Evolutionary conservation across 92 coral and sea anemone genomes (phyloP), one percentile per base, ranked within the genome.

Genomic region (Umimayanthus chanpuru): DNA sequence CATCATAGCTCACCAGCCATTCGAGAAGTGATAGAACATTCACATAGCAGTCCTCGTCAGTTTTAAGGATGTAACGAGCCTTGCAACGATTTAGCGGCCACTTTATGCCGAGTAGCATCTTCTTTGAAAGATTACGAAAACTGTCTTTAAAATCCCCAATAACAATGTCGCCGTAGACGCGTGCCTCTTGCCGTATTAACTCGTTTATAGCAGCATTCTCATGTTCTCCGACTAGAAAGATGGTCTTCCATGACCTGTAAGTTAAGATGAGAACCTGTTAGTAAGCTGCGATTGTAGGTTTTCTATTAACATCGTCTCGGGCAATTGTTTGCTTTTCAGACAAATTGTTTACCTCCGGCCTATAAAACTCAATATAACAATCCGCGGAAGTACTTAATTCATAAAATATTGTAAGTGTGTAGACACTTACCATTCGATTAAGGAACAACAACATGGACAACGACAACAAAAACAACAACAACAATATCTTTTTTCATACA

Each of bases 1-100:
- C 77, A 83, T 91, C 91, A 50, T 93, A 90, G 21, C 91, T 92
- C 18, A 55, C 89, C 6, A 94, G 76, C 98, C 98, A 94, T 77
- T 93, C 81, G 29, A 94, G 30, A 25, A 94, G 90, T 18, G 95
- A 89, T 16, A 91, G 80, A 14, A 92, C 87, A 53, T 94, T 94
- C 4, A 94, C 90, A 75, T 84, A 94, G 32, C 98, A 94, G 79
- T 94, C 98, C 18, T 94, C 98, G 76, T 94, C 98, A 4, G 98
- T 93, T 85, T 94, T 94, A 65, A 94, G 91, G 18, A 94, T 83
- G 86, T 93, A 94, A 50, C 85, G 90, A 3, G 98, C 82, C 44
- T 49, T 80, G 76, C 98, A 94, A 84, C 90, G 71, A 15, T 64
- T 73, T 12, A 68, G 41, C 4, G 98, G 82, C 98, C 98, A 94